Evolutionary conservation across 2,888 invertebrate species (phyloP).

Genomic region (Drosophila hamatofila): DNA sequence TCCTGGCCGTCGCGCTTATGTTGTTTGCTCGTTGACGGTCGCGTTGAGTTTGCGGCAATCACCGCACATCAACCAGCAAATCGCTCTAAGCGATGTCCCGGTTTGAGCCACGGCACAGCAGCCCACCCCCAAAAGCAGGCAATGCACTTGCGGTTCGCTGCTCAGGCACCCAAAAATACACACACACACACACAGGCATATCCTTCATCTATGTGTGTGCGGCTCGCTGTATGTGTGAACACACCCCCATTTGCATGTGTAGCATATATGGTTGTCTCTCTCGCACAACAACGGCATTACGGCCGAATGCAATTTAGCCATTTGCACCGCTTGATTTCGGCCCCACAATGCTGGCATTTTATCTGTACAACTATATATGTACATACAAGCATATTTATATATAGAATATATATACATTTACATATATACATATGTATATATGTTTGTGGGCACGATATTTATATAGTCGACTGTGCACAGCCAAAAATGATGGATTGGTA

Average conservation of each 20-base stretch:
- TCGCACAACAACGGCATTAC: constrained; percentile 41
- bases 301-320: constrained; percentile 59
- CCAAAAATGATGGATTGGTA: neutral
- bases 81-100: constrained; percentile 70
- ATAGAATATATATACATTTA: neutral
- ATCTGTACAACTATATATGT: constrained; percentile 17
- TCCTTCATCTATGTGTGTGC: neutral
- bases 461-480: constrained; percentile 34
- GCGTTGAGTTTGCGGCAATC: constrained; percentile 83
- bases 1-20: constrained; percentile 64
- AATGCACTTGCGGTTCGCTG: constrained; percentile 50
- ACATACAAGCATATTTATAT: neutral
- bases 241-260: constrained; percentile 73
- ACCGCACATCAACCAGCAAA: constrained; percentile 82
- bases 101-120: constrained; percentile 35
- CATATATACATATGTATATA: constrained; percentile 11
- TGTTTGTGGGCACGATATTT: neutral
- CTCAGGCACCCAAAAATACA: constrained; percentile 46
- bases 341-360: constrained; percentile 59
- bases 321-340: constrained; percentile 54
- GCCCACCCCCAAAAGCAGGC: constrained; percentile 46
- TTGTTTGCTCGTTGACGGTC: constrained; percentile 84
- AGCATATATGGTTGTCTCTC: constrained; percentile 67
- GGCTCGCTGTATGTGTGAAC: constrained; percentile 15
- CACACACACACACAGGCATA: neutral